phyloP scores from a whole-genome alignment of 2,113 vertebrate genomes.

The Dicerorhinus sumatrensis region DNA sequence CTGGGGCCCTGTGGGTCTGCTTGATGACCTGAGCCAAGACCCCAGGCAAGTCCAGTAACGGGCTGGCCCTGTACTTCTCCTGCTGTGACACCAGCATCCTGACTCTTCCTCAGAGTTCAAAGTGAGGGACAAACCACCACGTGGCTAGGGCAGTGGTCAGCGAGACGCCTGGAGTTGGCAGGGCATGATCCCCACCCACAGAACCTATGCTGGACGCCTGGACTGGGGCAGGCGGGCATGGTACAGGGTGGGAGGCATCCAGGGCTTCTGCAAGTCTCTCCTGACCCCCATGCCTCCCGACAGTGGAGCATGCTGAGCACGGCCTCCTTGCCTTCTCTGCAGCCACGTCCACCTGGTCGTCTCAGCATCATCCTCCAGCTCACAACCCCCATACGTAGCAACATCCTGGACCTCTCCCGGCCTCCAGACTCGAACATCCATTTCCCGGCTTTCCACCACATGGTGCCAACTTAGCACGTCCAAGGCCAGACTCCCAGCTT shows the following conservation, averaged over 20 bases:
- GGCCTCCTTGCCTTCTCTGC: background rate
- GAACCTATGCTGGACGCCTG: background rate
- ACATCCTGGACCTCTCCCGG: background rate
- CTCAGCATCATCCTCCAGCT: background rate
- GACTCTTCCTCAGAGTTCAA: background rate
- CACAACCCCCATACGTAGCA: accelerated
- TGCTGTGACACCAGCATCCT: background rate
- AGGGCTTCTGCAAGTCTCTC: background rate
- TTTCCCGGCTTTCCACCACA: background rate
- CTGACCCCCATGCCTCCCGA: background rate
- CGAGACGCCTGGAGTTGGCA: accelerated
- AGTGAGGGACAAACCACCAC: background rate
- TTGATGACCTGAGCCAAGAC: background rate
- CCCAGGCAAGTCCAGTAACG: background rate
- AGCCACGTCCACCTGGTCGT: background rate
- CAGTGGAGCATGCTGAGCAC: background rate
- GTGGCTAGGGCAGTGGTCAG: background rate
- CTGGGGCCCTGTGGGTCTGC: background rate
- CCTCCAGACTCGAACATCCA: background rate
- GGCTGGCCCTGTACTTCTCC: background rate
- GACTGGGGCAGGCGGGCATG: background rate
- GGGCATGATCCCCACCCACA: accelerated
- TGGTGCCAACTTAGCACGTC: background rate
- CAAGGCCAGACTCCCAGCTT: background rate
- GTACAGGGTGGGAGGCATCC: background rate